Base-by-base conservation (phyloP, 2,113 vertebrate genomes). In the Mola mola region DNA sequence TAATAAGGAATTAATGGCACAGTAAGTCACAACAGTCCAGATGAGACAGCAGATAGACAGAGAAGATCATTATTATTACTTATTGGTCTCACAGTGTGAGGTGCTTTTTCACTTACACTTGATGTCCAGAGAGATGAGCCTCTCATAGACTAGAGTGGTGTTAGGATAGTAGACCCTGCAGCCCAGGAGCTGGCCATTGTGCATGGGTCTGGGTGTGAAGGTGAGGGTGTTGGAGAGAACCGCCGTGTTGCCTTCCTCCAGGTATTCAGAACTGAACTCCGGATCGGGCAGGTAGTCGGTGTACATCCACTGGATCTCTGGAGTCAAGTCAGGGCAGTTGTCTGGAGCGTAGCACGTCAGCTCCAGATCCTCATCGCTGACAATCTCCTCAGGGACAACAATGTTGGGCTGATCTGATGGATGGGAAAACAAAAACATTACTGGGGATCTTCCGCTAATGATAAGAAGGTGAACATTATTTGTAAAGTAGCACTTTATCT, bases 241-340 rank as follows among this genome's bases (percentile, higher is more conserved):
- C 40, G 94, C 94, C 1, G 94, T 94, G 72, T 93, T 92, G 63
- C 91, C 87, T 8, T 94, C 94, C 55, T 95, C 94, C 5, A 92
- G 64, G 48, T 91, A 89, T 43, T 93, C 90, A 0, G 86, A 75
- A 42, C 85, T 90, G 65, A 95, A 93, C 2, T 88, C 76, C 0
- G 94, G 93, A 66, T 94, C 93, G 0, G 93, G 93, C 28, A 96
- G 87, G 13, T 88, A 93, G 41, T 95, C 94, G 0, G 94, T 93
- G 83, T 93, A 92, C 79, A 94, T 85, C 95, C 95, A 96, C 71
- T 91, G 92, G 64, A 96, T 92, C 62, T 94, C 90, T 0, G 95
- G 95, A 20, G 76, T 92, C 91, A 95, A 89, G 37, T 95, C 93
- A 0, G 94, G 95, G 74, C 95, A 96, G 82, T 96, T 96, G 67